These are phyloP conservation scores for Panagrolaimus sp. DNA, from an alignment of 1,140 invertebrate genomes.

Conservation along the genomic window DNA sequence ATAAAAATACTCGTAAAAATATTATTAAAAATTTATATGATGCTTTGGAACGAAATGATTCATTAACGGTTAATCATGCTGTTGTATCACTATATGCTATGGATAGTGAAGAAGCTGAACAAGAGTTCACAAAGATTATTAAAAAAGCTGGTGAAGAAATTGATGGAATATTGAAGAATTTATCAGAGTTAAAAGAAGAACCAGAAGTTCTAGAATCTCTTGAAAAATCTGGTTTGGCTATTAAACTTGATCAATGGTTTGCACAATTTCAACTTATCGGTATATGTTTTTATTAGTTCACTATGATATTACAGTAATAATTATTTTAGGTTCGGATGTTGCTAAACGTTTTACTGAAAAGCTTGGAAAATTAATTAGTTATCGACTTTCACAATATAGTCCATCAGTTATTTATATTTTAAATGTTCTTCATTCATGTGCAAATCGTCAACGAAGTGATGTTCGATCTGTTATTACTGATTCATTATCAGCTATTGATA, in stretches of 20 bases:
- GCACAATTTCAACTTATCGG: slow-evolving; percentile 54
- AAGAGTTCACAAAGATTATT: slow-evolving; percentile 40
- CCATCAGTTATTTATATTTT: not conserved
- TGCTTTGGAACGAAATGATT: slow-evolving; percentile 23
- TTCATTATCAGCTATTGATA: not conserved
- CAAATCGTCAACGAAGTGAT: not conserved
- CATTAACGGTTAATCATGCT: slow-evolving; percentile 23
- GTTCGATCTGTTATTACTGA: not conserved
- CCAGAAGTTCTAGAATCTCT: slow-evolving; percentile 27
- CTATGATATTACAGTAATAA: not conserved
- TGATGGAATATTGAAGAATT: slow-evolving; percentile 43
- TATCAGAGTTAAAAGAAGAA: slow-evolving; percentile 24
- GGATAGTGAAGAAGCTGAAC: slow-evolving; percentile 22
- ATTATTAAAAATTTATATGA: slow-evolving; percentile 19
- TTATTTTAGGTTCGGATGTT: slow-evolving; percentile 40
- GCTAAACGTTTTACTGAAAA: slow-evolving; percentile 40
- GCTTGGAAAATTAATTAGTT: slow-evolving; percentile 38
- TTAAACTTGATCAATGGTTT: slow-evolving; percentile 39
- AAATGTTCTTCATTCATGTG: slow-evolving; percentile 4
- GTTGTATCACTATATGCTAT: slow-evolving; percentile 16
- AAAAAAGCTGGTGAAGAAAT: slow-evolving; percentile 38
- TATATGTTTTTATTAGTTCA: slow-evolving; percentile 18
- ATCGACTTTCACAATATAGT: not conserved
- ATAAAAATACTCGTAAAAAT: not conserved
- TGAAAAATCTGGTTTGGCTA: slow-evolving; percentile 29